Conservation (phyloP, 2,888 invertebrate species). For the Embidobia sp. region DNA sequence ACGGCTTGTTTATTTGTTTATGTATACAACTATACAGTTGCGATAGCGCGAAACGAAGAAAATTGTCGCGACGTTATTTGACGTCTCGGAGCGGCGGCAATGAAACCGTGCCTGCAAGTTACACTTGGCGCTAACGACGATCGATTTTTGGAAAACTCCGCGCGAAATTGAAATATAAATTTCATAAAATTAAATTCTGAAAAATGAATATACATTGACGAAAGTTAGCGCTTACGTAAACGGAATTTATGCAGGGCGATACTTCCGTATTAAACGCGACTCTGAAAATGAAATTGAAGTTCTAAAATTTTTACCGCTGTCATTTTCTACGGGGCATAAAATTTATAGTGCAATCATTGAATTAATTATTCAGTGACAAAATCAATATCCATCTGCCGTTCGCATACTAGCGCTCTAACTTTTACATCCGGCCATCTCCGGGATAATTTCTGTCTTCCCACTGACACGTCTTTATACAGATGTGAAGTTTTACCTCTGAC, state of each 20-base stretch:
- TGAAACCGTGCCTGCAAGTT: too few relatives aligned
- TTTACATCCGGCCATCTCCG: slow-evolving; percentile 8
- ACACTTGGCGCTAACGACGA: too few relatives aligned
- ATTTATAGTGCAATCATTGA: slow-evolving; percentile 34
- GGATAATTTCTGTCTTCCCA: slow-evolving; percentile 7
- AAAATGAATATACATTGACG: slow-evolving; percentile 41
- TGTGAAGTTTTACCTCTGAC: too few relatives aligned
- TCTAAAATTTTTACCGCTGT: slow-evolving; percentile 40
- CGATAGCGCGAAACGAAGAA: slow-evolving; percentile 30
- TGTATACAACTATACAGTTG: slow-evolving; percentile 32
- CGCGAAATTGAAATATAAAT: slow-evolving; percentile 39
- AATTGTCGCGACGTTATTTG: slow-evolving; percentile 30
- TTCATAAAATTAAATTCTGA: slow-evolving; percentile 29
- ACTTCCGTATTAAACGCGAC: slow-evolving; percentile 16
- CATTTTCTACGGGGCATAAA: slow-evolving; percentile 22
- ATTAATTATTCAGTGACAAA: slow-evolving; percentile 30
- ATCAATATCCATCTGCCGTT: slow-evolving; percentile 9
- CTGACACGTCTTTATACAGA: too few relatives aligned
- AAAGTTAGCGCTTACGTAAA: slow-evolving; percentile 20
- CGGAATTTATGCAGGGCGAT: slow-evolving; percentile 9
- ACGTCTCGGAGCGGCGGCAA: neutral
- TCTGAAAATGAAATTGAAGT: slow-evolving; percentile 35
- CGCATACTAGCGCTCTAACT: slow-evolving; percentile 1
- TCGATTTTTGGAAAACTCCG: slow-evolving; percentile 7
- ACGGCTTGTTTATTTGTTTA: slow-evolving; percentile 47